Base-by-base conservation (phyloP, 2,797 vertebrate genomes). In the Labroides dimidiatus region DNA sequence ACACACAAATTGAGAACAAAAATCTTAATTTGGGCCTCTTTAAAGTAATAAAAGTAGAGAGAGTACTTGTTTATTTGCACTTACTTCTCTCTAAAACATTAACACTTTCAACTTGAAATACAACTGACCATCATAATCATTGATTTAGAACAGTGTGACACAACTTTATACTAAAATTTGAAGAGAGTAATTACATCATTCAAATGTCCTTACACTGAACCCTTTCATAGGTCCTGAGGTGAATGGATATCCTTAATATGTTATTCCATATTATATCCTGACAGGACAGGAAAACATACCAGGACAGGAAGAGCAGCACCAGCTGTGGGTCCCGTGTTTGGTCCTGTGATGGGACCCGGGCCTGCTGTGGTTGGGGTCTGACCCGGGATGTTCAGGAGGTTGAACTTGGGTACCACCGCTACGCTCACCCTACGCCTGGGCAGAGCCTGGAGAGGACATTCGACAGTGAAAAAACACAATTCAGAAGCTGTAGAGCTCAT, bases 321-420 rank as follows among this genome's bases (percentile, higher is more conserved):
- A 37, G 24, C 1, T 44, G 7, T 78, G 56, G 82, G 58, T 19
- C 21, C 88, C 43, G 24, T 1, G 47, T 6, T 79, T 55, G 82
- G 55, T 19, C 23, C 88, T 44, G 87, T 8, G 44, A 1, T 63
- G 10, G 63, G 78, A 8, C 58, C 74, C 0, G 75, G 84, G 51
- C 86, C 81, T 1, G 93, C 92, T 66, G 91, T 78, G 65, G 75
- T 82, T 55, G 95, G 87, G 61, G 91, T 90, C 80, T 98, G 97
- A 81, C 96, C 95, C 4, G 96, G 96, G 79, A 99, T 93, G 72
- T 95, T 98, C 77, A 99, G 91, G 62, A 97, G 95, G 88, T 97
- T 98, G 90, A 99, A 99, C 87, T 99, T 99, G 5, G 97, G 97
- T 79, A 99, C 97, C 74, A 99, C 98, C 0, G 97, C 98, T 42